phyloP scores from a whole-genome alignment of 2,888 invertebrate species.

The Chrysotoxum bicinctum region DNA sequence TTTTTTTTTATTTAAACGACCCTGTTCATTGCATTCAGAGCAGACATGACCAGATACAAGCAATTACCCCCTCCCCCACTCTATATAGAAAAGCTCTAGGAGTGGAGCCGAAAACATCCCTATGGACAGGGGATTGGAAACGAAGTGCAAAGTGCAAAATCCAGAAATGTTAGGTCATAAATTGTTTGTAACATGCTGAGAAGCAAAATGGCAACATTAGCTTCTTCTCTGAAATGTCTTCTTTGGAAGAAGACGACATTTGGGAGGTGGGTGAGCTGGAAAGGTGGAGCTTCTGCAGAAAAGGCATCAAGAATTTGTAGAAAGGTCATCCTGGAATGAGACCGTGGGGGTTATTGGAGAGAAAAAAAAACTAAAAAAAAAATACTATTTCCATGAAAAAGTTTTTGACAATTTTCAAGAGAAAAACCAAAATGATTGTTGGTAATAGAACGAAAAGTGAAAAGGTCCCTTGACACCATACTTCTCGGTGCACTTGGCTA shows the following conservation, averaged over 20 bases:
- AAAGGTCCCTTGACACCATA: constrained; percentile 44
- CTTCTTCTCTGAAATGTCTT: background rate
- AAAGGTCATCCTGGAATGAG: constrained; percentile 41
- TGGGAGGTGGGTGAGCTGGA: background rate
- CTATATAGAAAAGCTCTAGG: background rate
- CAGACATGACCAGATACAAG: constrained; percentile 64
- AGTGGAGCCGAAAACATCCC: background rate
- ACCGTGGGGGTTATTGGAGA: constrained; percentile 10
- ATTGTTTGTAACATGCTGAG: constrained; percentile 67
- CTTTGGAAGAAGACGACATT: background rate
- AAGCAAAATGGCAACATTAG: constrained; percentile 41
- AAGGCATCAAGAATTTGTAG: constrained; percentile 42
- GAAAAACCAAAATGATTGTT: constrained; percentile 19
- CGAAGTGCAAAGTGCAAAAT: constrained; percentile 67
- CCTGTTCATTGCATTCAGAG: constrained; percentile 46
- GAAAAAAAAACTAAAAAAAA: background rate
- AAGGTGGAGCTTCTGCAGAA: background rate
- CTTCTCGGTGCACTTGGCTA: constrained; percentile 55
- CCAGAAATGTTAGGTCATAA: constrained; percentile 67
- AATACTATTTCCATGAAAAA: constrained; percentile 17
- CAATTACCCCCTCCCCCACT: constrained; percentile 35
- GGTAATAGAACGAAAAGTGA: constrained; percentile 31
- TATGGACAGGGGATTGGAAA: background rate
- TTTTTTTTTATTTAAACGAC: constrained; percentile 48
- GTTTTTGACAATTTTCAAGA: constrained; percentile 44